A percentile compares a stretch with the other conserved stretches of the same genome.
These are phyloP conservation scores for Nyctalus aviator DNA, from an alignment of 2,797 vertebrate species.

Conservation along the genomic window DNA sequence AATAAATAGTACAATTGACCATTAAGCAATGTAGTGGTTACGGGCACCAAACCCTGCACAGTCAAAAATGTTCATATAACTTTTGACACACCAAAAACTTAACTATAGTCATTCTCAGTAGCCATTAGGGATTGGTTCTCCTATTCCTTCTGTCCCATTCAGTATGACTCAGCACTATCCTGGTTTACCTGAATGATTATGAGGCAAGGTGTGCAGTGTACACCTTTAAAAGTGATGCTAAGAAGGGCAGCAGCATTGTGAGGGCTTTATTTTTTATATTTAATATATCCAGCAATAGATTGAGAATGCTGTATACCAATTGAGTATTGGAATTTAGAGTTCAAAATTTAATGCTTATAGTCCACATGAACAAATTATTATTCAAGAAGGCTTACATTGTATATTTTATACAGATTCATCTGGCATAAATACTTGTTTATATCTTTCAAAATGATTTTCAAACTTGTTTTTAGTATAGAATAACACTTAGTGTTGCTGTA, in stretches of 20 bases:
- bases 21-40: neutral
- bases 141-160: neutral
- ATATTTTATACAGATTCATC: neutral
- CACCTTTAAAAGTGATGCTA: neutral
- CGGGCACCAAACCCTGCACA: neutral
- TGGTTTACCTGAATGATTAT: neutral
- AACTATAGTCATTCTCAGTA: neutral
- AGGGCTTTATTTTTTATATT: neutral
- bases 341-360: neutral
- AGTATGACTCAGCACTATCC: neutral
- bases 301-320: neutral
- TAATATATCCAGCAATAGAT: neutral
- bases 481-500: neutral
- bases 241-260: neutral
- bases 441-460: neutral
- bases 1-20: neutral
- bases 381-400: neutral
- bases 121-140: neutral
- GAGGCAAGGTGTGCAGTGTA: fast-evolving
- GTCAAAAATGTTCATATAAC: neutral
- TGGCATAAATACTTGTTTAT: neutral
- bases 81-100: too few relatives aligned
- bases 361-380: neutral
- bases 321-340: neutral
- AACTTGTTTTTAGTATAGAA: neutral